Evolutionary conservation across 2,113 vertebrate genomes (phyloP).

Genomic region (Proterorhinus semilunaris): DNA sequence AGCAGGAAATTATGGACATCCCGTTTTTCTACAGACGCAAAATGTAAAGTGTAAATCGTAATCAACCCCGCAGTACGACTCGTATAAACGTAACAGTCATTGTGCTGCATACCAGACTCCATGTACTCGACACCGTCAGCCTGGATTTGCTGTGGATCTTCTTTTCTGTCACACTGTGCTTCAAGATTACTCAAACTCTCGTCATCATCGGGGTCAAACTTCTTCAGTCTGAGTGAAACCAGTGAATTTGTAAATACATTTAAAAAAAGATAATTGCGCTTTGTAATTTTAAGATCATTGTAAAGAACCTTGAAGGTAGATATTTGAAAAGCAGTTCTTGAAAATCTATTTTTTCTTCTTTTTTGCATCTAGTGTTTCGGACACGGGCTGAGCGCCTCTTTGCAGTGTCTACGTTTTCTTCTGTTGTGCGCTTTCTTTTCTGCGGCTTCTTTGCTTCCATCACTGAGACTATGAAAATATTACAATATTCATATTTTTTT

Average conservation of each 20-base stretch:
- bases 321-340: slow-evolving; percentile 94
- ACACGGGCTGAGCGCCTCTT: slow-evolving; percentile 95
- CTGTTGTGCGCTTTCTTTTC: slow-evolving; percentile 86
- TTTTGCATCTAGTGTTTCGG: slow-evolving; percentile 96
- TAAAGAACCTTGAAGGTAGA: slow-evolving; percentile 87
- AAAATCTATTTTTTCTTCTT: slow-evolving; percentile 97
- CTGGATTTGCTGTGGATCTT: slow-evolving; percentile 75
- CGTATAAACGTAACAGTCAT: background rate
- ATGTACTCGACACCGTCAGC: slow-evolving; percentile 84
- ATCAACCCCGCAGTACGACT: too few relatives aligned
- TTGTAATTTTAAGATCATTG: background rate
- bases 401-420: slow-evolving; percentile 92
- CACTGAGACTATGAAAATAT: slow-evolving; percentile 52
- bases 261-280: background rate
- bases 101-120: slow-evolving; percentile 82
- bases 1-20: slow-evolving; percentile 90
- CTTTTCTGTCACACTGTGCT: slow-evolving; percentile 82
- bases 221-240: slow-evolving; percentile 80
- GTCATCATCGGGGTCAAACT: slow-evolving; percentile 91
- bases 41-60: background rate
- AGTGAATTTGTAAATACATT: background rate
- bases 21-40: slow-evolving; percentile 81
- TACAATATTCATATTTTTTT: background rate
- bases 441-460: slow-evolving; percentile 88
- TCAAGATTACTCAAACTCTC: slow-evolving; percentile 88